These are phyloP conservation scores for Lycophotia porphyrea DNA, from an alignment of 2,888 invertebrate species.

Conservation along the genomic window DNA sequence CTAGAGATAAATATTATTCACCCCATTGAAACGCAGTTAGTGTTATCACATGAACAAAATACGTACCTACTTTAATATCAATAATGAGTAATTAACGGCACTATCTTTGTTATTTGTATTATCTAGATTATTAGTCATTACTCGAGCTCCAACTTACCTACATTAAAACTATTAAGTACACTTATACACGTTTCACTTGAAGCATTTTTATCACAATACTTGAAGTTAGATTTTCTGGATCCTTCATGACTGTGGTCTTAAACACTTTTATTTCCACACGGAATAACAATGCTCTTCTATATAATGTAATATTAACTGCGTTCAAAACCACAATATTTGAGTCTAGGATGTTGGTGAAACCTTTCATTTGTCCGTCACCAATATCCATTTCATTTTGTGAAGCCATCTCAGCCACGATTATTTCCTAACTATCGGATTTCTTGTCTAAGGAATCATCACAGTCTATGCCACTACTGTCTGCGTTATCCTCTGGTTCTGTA, in stretches of 20 bases:
- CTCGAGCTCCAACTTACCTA: slow-evolving; percentile 76
- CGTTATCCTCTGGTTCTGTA: slow-evolving; percentile 90
- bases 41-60: slow-evolving; percentile 75
- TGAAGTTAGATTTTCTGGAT: slow-evolving; percentile 72
- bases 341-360: slow-evolving; percentile 70
- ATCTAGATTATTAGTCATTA: slow-evolving; percentile 76
- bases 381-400: slow-evolving; percentile 75
- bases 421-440: slow-evolving; percentile 79
- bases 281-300: slow-evolving; percentile 74
- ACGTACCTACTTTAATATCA: slow-evolving; percentile 69
- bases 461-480: slow-evolving; percentile 90
- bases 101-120: slow-evolving; percentile 76
- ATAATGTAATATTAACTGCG: slow-evolving; percentile 80
- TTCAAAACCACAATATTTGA: slow-evolving; percentile 79
- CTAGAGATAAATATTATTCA: slow-evolving; percentile 74
- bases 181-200: slow-evolving; percentile 84
- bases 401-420: slow-evolving; percentile 70
- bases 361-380: slow-evolving; percentile 71
- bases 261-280: slow-evolving; percentile 73
- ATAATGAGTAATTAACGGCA: slow-evolving; percentile 68
- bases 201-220: slow-evolving; percentile 84
- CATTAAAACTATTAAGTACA: slow-evolving; percentile 80
- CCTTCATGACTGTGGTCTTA: slow-evolving; percentile 72
- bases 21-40: slow-evolving; percentile 81
- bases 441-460: slow-evolving; percentile 91